Conservation (phyloP, 2,888 invertebrate genomes). For the Pterostichus niger region DNA sequence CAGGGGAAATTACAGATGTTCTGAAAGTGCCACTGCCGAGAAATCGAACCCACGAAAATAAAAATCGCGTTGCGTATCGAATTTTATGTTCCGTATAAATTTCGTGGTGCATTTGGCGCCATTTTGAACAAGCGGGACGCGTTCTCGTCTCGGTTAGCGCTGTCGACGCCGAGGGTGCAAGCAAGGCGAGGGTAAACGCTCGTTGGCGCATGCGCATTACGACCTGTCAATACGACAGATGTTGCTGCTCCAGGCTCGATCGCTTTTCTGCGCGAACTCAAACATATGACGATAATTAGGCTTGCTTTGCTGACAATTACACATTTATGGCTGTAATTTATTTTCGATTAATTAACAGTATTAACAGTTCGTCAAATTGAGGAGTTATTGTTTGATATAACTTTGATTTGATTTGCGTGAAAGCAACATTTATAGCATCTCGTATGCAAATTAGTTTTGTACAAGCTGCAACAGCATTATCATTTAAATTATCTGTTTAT, state of each 20-base stretch:
- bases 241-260: constrained; percentile 41
- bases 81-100: constrained; percentile 56
- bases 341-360: constrained; percentile 45
- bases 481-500: constrained; percentile 4
- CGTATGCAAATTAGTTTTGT: neutral
- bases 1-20: constrained; percentile 58
- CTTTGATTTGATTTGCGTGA: neutral
- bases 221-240: constrained; percentile 64
- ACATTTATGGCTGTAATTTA: constrained; percentile 52
- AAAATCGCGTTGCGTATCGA: constrained; percentile 61
- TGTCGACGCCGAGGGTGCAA: constrained; percentile 38
- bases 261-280: neutral
- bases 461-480: neutral
- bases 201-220: constrained; percentile 46
- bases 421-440: neutral
- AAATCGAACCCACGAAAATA: constrained; percentile 47
- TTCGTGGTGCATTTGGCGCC: constrained; percentile 60
- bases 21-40: neutral
- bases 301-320: constrained; percentile 56
- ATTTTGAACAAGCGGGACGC: constrained; percentile 58
- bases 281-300: constrained; percentile 53
- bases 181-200: neutral
- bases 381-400: constrained; percentile 1
- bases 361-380: constrained; percentile 45
- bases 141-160: constrained; percentile 31